phyloP scores from a whole-genome alignment of 2,888 invertebrate species.

The Yponomeuta cagnagella region DNA sequence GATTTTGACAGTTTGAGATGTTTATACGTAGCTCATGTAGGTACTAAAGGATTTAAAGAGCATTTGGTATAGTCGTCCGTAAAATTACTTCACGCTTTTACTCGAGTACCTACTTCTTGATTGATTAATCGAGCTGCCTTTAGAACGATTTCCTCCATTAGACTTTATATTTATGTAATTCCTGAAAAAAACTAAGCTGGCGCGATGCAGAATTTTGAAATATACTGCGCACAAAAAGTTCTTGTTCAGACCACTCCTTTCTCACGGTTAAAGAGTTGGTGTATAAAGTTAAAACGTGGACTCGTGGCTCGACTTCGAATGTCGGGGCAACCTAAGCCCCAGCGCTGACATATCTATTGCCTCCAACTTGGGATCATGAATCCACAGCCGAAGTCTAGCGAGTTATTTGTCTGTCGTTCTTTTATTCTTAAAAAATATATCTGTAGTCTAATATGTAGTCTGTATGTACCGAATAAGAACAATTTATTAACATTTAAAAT shows the following conservation, averaged over 20 bases:
- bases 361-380: background rate
- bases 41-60: background rate
- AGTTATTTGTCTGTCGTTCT: background rate
- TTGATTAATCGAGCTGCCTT: too few relatives aligned
- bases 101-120: too few relatives aligned
- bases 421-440: background rate
- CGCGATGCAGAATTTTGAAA: too few relatives aligned
- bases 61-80: background rate
- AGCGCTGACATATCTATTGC: background rate
- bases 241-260: background rate
- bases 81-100: too few relatives aligned
- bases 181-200: too few relatives aligned
- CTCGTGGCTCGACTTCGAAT: background rate
- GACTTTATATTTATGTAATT: too few relatives aligned
- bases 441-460: too few relatives aligned
- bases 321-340: background rate
- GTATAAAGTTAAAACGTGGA: background rate
- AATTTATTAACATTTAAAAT: too few relatives aligned
- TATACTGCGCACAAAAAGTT: too few relatives aligned
- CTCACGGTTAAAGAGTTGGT: background rate
- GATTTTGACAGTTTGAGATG: too few relatives aligned
- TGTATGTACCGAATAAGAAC: too few relatives aligned
- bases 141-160: too few relatives aligned
- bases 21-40: background rate
- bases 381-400: background rate